These are phyloP conservation scores for Engraulis encrasicolus DNA, from an alignment of 2,113 vertebrate genomes.

Conservation along the genomic window DNA sequence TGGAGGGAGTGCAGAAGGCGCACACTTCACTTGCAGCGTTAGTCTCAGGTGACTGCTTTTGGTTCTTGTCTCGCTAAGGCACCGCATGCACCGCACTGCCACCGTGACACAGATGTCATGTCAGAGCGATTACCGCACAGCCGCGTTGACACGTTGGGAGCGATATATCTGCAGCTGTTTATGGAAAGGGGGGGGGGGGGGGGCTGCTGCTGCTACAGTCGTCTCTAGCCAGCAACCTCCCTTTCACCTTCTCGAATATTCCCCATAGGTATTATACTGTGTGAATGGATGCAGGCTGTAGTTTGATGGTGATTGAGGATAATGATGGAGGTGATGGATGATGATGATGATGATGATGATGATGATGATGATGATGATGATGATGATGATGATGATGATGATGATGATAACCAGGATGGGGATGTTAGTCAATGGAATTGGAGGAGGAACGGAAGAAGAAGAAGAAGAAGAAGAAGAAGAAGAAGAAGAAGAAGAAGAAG, in stretches of 20 bases:
- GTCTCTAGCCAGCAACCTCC: not conserved
- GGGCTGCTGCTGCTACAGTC: not conserved
- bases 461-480: too few species aligned
- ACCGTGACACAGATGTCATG: constrained; percentile 38
- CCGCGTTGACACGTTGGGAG: constrained; percentile 23
- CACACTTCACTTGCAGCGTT: not conserved
- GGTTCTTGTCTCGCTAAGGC: constrained; percentile 20
- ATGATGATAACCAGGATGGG: too few species aligned
- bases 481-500: too few species aligned
- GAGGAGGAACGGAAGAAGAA: too few species aligned
- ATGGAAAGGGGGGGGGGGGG: constrained; percentile 25
- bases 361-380: too few species aligned
- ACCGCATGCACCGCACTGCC: constrained; percentile 11
- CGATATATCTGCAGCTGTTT: constrained; percentile 33
- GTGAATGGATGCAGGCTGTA: too few species aligned
- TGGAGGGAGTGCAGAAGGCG: too few species aligned
- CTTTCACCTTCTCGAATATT: too few species aligned
- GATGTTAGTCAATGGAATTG: too few species aligned
- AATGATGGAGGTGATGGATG: not conserved
- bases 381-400: too few species aligned
- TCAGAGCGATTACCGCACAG: constrained; percentile 30
- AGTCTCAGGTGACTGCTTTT: not conserved
- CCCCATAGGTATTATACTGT: not conserved
- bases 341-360: not conserved
- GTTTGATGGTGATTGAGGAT: not conserved